These are phyloP conservation scores for Trissolcus brochymenae DNA, from an alignment of 2,888 invertebrate genomes.

Conservation along the genomic window DNA sequence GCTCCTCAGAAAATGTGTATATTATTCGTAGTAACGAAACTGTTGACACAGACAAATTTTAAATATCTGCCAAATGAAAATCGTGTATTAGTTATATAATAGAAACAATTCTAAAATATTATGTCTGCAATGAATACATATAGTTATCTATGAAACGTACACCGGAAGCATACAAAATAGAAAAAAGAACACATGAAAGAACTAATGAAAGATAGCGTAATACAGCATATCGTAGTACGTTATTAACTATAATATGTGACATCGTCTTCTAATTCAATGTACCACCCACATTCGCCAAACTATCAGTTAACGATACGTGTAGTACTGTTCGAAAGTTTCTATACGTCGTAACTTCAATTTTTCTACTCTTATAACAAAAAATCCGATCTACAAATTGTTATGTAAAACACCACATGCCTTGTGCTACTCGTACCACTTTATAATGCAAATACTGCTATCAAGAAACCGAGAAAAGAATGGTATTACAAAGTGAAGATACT, in stretches of 20 bases:
- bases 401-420: slow-evolving; percentile 1
- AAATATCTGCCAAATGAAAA: too few relatives aligned
- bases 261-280: slow-evolving; percentile 17
- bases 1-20: too few relatives aligned
- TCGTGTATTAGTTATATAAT: too few relatives aligned
- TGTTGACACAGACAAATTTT: too few relatives aligned
- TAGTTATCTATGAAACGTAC: too few relatives aligned
- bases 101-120: too few relatives aligned
- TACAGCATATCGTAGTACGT: slow-evolving; percentile 5
- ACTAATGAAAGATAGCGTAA: slow-evolving; percentile 12
- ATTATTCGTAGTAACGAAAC: too few relatives aligned
- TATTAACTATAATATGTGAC: slow-evolving; percentile 31
- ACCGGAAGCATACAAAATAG: neutral
- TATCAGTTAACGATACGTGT: slow-evolving; percentile 9
- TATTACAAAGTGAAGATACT: neutral
- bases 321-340: slow-evolving; percentile 12
- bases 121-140: too few relatives aligned
- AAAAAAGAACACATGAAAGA: neutral
- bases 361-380: neutral
- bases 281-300: slow-evolving; percentile 12
- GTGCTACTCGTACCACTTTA: neutral
- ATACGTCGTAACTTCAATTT: neutral
- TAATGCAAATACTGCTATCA: neutral
- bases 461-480: neutral
- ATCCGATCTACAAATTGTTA: neutral